Conservation (phyloP, 1,140 invertebrate species). For the Aporrectodea caliginosa region DNA sequence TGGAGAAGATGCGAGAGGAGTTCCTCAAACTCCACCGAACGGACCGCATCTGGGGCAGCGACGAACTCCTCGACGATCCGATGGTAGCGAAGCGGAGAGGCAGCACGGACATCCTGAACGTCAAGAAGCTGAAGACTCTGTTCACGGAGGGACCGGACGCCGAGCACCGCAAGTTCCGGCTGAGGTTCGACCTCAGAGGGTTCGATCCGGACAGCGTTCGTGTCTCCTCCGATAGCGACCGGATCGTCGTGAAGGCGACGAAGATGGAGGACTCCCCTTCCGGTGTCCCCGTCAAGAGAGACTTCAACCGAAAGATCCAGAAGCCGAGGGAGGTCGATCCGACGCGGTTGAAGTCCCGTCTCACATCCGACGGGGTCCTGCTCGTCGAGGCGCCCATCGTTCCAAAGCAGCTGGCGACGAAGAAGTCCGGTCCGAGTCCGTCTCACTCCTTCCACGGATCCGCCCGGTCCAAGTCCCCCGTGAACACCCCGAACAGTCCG, state of each 20-base stretch:
- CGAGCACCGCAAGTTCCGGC: constrained; percentile 13
- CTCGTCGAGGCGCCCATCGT: constrained; percentile 24
- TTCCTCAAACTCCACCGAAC: constrained; percentile 28
- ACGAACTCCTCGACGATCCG: constrained; percentile 30
- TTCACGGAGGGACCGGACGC: constrained; percentile 26
- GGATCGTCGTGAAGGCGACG: constrained; percentile 19
- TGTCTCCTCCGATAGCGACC: constrained; percentile 25
- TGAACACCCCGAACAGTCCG: constrained; percentile 10
- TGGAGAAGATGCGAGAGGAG: constrained; percentile 32
- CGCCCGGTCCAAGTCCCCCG: constrained; percentile 15
- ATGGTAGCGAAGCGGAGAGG: constrained; percentile 28
- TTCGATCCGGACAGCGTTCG: constrained; percentile 24
- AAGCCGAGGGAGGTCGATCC: constrained; percentile 30
- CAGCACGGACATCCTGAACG: constrained; percentile 28
- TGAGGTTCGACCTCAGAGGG: constrained; percentile 23
- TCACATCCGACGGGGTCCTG: constrained; percentile 28
- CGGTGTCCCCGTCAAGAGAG: not conserved
- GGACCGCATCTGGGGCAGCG: constrained; percentile 15
- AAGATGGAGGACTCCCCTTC: constrained; percentile 15
- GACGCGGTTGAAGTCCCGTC: constrained; percentile 24
- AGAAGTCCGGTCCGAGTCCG: constrained; percentile 31
- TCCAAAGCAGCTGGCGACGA: constrained; percentile 23
- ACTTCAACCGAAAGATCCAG: constrained; percentile 25
- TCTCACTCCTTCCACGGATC: constrained; percentile 29
- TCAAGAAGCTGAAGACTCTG: constrained; percentile 32